phyloP scores from a whole-genome alignment of 2,797 vertebrate genomes.

The Podargus strigoides region DNA sequence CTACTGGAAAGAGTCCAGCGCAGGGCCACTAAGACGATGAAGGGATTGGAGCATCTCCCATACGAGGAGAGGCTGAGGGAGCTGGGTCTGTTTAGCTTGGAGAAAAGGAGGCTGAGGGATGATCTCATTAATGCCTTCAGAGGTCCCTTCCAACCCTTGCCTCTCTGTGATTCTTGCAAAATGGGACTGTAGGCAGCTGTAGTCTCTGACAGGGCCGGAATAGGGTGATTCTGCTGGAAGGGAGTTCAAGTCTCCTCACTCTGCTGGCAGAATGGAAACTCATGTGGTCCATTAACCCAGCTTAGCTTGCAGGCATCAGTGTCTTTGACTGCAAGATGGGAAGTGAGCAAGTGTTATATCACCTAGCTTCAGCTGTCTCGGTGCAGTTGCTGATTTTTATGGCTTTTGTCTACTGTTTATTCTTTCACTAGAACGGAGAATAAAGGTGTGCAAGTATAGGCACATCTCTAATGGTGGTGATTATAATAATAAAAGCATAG shows the following conservation, averaged over 20 bases:
- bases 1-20: no score
- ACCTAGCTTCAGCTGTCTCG: background rate
- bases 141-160: no score
- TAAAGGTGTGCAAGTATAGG: background rate
- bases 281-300: background rate
- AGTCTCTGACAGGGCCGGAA: background rate
- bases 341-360: background rate
- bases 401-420: background rate
- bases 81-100: no score
- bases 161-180: background rate
- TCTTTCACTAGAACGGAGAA: background rate
- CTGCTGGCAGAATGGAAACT: background rate
- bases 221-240: background rate
- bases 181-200: background rate
- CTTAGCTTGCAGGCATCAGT: background rate
- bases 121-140: no score
- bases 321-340: background rate
- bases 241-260: background rate
- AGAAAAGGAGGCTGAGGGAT: no score
- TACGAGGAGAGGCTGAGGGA: no score
- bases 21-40: no score
- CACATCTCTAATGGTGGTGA: background rate
- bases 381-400: background rate
- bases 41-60: no score
- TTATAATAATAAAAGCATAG: background rate